Percentiles rank a stretch among this genome's conserved stretches.
phyloP scores from a whole-genome alignment of 2,113 vertebrate genomes.

The Sceloporus tristichus region DNA sequence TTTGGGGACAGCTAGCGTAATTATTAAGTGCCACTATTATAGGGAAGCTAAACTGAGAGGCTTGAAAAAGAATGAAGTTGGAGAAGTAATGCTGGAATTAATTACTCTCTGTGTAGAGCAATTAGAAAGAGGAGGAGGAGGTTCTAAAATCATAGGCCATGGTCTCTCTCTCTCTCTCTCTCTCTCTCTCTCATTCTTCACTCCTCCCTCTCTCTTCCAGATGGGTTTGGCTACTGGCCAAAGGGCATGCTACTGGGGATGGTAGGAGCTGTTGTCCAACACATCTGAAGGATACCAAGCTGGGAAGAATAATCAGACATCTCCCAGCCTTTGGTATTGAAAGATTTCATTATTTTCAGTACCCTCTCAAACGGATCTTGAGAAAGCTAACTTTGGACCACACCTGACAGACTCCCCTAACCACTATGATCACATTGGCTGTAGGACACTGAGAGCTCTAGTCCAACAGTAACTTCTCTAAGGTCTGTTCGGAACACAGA shows the following conservation, averaged over 20 bases:
- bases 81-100: conserved; percentile 53
- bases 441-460: no score
- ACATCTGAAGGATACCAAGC: not conserved
- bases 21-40: conserved; percentile 70
- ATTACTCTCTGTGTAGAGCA: conserved; percentile 32
- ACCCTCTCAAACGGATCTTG: no score
- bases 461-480: no score
- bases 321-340: not conserved
- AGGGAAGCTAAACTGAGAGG: conserved; percentile 56
- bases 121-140: conserved; percentile 21
- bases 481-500: not conserved
- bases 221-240: not conserved
- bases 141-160: not conserved
- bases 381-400: no score
- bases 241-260: no score
- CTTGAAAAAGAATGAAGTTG: conserved; percentile 63
- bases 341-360: not conserved
- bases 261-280: not conserved
- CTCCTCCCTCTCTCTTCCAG: no score
- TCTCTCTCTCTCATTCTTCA: not conserved
- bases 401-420: no score
- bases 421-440: no score
- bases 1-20: conserved; percentile 64
- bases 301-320: not conserved
- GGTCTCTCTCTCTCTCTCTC: no score